phyloP scores from a whole-genome alignment of 2,113 vertebrate genomes.

The Tyrannus savana region DNA sequence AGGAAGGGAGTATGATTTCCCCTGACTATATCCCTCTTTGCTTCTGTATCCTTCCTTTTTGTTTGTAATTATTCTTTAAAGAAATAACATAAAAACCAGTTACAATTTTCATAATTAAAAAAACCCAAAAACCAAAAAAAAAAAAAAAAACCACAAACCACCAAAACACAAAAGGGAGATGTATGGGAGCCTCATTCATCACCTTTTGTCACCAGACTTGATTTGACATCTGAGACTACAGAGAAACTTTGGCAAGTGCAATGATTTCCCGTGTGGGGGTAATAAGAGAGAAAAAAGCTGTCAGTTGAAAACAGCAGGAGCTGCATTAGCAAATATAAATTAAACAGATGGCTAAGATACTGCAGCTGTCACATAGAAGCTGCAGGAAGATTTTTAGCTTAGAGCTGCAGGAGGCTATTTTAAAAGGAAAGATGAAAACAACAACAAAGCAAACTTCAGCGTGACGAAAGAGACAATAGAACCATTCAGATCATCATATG shows the following conservation, averaged over 20 bases:
- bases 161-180: constrained; percentile 5
- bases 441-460: constrained; percentile 8
- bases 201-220: constrained; percentile 49
- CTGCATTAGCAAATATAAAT: constrained; percentile 71
- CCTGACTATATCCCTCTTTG: background rate
- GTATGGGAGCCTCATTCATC: constrained; percentile 8
- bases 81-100: background rate
- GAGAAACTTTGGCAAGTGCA: constrained; percentile 59
- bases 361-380: constrained; percentile 58
- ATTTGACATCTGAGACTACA: constrained; percentile 57
- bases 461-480: background rate
- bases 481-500: background rate
- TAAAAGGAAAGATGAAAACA: constrained; percentile 41
- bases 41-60: background rate
- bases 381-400: constrained; percentile 55
- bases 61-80: background rate
- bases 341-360: constrained; percentile 71
- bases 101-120: background rate
- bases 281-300: constrained; percentile 66
- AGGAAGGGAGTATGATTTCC: background rate
- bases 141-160: background rate
- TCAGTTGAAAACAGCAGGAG: constrained; percentile 68
- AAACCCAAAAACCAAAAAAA: background rate
- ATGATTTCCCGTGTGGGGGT: constrained; percentile 55
- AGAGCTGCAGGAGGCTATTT: constrained; percentile 52